Percentiles rank a stretch among this genome's conserved stretches.
Evolutionary conservation across 2,797 vertebrate genomes (phyloP).

Genomic region (Poecile montanus): DNA sequence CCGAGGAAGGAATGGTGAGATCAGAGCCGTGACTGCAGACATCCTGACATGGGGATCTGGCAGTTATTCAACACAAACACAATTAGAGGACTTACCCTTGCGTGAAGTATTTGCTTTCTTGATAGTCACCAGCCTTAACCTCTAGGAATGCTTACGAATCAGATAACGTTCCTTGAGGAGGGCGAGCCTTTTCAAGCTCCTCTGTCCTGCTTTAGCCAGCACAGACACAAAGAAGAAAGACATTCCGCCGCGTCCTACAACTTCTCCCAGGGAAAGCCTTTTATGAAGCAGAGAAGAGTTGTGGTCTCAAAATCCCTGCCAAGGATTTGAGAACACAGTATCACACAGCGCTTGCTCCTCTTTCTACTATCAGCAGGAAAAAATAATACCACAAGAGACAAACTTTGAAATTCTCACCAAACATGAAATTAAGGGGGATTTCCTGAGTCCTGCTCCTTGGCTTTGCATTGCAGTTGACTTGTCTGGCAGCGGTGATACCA

Average conservation of each 20-base stretch:
- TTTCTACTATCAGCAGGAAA: not conserved
- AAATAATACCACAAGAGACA: not conserved
- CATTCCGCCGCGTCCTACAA: not conserved
- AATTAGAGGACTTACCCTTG: slow-evolving; percentile 84
- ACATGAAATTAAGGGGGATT: not conserved
- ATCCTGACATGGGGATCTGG: slow-evolving; percentile 80
- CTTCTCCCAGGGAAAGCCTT: not conserved
- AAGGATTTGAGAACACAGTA: not conserved
- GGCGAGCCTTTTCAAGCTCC: slow-evolving; percentile 11
- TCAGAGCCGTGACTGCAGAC: slow-evolving; percentile 77
- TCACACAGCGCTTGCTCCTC: not conserved
- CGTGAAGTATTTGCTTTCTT: slow-evolving; percentile 80
- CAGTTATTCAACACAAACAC: slow-evolving; percentile 80
- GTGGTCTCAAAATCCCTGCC: slow-evolving; percentile 21
- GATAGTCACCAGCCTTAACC: slow-evolving; percentile 72
- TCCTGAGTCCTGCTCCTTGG: not conserved
- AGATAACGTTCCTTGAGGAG: slow-evolving; percentile 60
- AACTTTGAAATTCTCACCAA: not conserved
- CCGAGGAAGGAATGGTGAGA: slow-evolving; percentile 61
- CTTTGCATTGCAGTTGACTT: not conserved
- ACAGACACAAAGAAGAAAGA: slow-evolving; percentile 42
- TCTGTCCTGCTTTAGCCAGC: slow-evolving; percentile 36
- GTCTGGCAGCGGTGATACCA: not conserved
- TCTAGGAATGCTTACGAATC: slow-evolving; percentile 73
- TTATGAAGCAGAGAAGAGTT: not conserved